Percentiles rank a stretch among this genome's conserved stretches.
Conservation (phyloP, 2,113 vertebrate species). For the Acrocephalus kingi region DNA sequence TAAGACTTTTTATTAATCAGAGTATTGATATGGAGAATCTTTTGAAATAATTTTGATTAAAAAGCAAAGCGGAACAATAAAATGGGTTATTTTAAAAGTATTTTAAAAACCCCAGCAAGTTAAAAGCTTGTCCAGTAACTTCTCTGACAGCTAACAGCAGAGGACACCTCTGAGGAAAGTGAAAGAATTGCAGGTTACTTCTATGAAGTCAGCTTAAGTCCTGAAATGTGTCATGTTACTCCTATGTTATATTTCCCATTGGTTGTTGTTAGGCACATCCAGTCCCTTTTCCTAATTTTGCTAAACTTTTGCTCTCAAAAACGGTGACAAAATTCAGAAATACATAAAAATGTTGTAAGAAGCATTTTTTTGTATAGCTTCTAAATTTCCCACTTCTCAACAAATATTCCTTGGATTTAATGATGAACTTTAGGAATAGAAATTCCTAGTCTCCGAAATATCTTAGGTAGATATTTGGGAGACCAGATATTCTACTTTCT, state of each 20-base stretch:
- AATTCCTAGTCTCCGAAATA: background rate
- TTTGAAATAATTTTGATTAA: background rate
- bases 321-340: background rate
- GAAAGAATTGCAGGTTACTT: background rate
- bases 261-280: background rate
- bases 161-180: background rate
- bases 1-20: background rate
- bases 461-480: background rate
- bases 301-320: background rate
- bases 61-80: background rate
- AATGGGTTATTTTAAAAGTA: background rate
- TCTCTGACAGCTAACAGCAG: background rate
- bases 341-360: background rate
- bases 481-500: background rate
- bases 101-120: background rate
- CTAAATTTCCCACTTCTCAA: background rate
- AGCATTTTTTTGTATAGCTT: background rate
- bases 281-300: background rate
- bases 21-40: background rate
- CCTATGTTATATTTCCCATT: background rate
- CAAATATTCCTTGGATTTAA: background rate
- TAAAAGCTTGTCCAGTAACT: background rate
- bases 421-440: background rate
- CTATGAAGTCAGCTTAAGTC: background rate
- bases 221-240: background rate